Evolutionary conservation across 2,888 invertebrate genomes (phyloP).

Genomic region (Eledona agricola): DNA sequence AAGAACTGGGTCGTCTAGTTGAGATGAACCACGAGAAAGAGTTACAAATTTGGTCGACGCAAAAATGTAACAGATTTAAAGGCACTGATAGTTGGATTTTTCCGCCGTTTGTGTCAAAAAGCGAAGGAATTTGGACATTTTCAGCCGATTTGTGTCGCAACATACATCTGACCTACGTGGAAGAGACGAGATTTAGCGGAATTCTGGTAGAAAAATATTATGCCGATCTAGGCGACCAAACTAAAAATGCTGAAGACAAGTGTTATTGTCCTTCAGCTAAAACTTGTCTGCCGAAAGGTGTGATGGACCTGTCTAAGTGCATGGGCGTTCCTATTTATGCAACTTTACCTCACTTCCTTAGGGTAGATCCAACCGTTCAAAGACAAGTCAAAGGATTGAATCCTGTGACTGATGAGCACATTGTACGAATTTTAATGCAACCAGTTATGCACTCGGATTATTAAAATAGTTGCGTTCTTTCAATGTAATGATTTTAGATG

Average conservation of each 20-base stretch:
- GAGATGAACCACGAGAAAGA: conserved; percentile 71
- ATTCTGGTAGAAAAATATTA: conserved; percentile 74
- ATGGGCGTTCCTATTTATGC: conserved; percentile 76
- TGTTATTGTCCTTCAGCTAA: conserved; percentile 68
- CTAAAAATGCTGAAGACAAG: conserved; percentile 63
- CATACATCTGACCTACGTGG: conserved; percentile 69
- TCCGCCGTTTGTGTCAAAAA: conserved; percentile 70
- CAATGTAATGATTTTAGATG: conserved; percentile 62
- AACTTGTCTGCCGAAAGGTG: conserved; percentile 75
- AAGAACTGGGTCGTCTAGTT: conserved; percentile 76
- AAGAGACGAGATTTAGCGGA: conserved; percentile 69
- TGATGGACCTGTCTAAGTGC: conserved; percentile 74
- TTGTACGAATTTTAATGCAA: conserved; percentile 79
- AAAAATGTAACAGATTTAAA: conserved; percentile 74
- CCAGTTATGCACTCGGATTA: conserved; percentile 72
- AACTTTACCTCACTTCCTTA: conserved; percentile 81
- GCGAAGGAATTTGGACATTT: conserved; percentile 73
- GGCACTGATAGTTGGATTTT: conserved; percentile 89
- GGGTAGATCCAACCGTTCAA: conserved; percentile 64
- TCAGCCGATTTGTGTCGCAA: conserved; percentile 79
- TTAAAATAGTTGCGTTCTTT: neutral
- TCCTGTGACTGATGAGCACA: conserved; percentile 75
- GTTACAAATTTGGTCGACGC: conserved; percentile 70
- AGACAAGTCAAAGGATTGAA: conserved; percentile 69
- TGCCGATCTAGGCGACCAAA: conserved; percentile 76